Percentiles rank a stretch among this genome's conserved stretches.
Evolutionary conservation across 2,113 vertebrate genomes (phyloP).

Genomic region (Oceanites oceanicus): DNA sequence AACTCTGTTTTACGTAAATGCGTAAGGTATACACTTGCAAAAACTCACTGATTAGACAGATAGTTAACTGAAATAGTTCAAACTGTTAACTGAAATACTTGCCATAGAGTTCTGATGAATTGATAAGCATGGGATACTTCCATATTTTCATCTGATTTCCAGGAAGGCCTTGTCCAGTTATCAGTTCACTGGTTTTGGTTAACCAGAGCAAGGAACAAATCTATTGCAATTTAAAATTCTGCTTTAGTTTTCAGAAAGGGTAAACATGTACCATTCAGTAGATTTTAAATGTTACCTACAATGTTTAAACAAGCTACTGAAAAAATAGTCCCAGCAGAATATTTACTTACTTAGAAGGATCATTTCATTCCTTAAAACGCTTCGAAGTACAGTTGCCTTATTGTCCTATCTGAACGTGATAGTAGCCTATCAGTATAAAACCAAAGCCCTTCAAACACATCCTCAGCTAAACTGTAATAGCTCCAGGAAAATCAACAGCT

Average conservation of each 20-base stretch:
- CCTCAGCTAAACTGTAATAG: background rate
- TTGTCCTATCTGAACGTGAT: background rate
- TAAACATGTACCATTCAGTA: background rate
- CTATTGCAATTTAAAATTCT: constrained; percentile 47
- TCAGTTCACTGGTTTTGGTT: constrained; percentile 62
- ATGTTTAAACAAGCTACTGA: background rate
- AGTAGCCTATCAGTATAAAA: background rate
- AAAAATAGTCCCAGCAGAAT: background rate
- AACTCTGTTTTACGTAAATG: background rate
- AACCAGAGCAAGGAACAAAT: constrained; percentile 82
- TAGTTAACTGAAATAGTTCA: background rate
- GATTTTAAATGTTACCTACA: background rate
- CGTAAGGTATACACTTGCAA: background rate
- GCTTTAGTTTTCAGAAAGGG: background rate
- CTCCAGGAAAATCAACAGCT: background rate
- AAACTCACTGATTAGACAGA: background rate
- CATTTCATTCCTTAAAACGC: background rate
- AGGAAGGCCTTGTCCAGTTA: constrained; percentile 76
- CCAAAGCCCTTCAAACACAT: background rate
- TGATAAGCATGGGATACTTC: constrained; percentile 63
- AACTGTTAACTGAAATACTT: constrained; percentile 13
- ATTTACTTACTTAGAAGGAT: background rate
- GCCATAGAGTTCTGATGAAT: constrained; percentile 64
- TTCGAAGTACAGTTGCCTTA: background rate
- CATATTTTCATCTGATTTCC: constrained; percentile 71